phyloP scores from a whole-genome alignment of 2,113 vertebrate species.

The Crotophaga sulcirostris region DNA sequence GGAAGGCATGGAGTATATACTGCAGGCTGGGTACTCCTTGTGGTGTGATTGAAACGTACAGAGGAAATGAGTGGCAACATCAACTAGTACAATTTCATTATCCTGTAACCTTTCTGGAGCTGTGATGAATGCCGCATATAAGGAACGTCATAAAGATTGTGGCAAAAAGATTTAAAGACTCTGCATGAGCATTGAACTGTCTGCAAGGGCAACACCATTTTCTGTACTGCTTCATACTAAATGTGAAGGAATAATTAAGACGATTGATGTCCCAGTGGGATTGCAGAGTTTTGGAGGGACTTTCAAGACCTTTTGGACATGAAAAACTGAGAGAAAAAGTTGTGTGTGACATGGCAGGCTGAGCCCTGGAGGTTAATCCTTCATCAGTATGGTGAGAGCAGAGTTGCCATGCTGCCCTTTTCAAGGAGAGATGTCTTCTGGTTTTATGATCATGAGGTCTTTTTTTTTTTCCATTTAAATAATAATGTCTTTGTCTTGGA shows the following conservation, averaged over 20 bases:
- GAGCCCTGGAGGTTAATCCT: not conserved
- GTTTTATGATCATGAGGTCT: not conserved
- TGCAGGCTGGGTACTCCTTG: not conserved
- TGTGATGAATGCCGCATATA: not conserved
- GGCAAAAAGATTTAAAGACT: not conserved
- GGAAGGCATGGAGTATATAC: not conserved
- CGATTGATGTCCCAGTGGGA: not conserved
- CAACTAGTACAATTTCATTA: not conserved
- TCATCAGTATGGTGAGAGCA: not conserved
- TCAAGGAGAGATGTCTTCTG: not conserved
- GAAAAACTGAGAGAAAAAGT: not conserved
- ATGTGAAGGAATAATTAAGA: not conserved
- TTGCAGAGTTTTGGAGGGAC: not conserved
- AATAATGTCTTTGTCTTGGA: not conserved
- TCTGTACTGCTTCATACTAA: not conserved
- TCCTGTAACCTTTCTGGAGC: not conserved
- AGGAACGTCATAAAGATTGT: not conserved
- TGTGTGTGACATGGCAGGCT: not conserved
- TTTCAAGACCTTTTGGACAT: not conserved
- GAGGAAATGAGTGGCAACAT: not conserved
- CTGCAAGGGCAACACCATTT: not conserved
- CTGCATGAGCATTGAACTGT: fast-evolving
- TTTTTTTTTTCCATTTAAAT: not conserved
- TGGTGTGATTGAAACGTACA: not conserved
- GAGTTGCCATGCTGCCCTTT: not conserved